A percentile compares a stretch with the other conserved stretches of the same genome.
Conservation (phyloP, 2,888 invertebrate species). For the Synergus gifuensis region DNA sequence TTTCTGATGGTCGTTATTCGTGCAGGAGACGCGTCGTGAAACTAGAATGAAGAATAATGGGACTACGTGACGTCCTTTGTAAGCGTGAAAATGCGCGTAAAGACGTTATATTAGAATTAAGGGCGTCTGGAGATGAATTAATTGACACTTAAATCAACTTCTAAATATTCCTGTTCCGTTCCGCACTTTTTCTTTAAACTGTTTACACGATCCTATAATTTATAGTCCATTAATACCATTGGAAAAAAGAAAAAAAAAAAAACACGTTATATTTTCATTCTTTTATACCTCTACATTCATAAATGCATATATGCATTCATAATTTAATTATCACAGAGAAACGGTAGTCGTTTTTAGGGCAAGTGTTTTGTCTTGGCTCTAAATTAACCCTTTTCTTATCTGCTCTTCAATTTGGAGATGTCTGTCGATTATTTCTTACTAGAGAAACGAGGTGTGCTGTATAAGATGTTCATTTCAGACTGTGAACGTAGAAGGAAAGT, state of each 20-base stretch:
- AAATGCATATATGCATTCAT: neutral
- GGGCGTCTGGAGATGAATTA: conserved; percentile 32
- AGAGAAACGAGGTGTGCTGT: neutral
- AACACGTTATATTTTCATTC: neutral
- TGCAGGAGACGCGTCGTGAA: conserved; percentile 31
- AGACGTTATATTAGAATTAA: conserved; percentile 40
- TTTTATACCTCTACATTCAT: neutral
- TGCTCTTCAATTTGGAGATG: conserved; percentile 32
- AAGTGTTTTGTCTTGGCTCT: neutral
- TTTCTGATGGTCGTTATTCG: conserved; percentile 37
- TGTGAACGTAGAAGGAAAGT: conserved; percentile 34
- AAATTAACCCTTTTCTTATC: conserved; percentile 28
- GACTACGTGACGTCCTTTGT: conserved; percentile 36
- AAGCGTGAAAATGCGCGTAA: conserved; percentile 30
- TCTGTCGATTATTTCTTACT: conserved; percentile 33
- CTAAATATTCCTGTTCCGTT: conserved; percentile 31
- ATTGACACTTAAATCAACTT: conserved; percentile 31
- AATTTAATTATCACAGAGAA: neutral
- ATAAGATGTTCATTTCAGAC: conserved; percentile 35
- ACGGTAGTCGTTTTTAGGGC: neutral
- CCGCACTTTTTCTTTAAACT: conserved; percentile 16
- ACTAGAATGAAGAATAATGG: conserved; percentile 39
- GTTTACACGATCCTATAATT: conserved; percentile 7
- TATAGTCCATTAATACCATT: neutral
- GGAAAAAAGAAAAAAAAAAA: neutral